These are phyloP conservation scores for Xylocampa areola DNA, from an alignment of 2,888 invertebrate species.

Conservation along the genomic window DNA sequence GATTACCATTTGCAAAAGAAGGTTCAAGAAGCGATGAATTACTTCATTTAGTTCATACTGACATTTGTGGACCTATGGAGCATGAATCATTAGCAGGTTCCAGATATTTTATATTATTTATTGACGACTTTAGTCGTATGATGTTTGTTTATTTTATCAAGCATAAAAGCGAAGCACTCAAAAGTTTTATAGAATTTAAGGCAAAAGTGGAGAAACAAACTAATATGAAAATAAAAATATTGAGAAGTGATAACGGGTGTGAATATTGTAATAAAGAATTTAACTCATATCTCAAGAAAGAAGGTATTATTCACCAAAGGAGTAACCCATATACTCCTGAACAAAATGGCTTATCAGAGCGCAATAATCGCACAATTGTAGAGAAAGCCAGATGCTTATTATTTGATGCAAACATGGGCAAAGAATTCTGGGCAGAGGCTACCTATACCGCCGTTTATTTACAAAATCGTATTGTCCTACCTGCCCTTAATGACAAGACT, in stretches of 20 bases:
- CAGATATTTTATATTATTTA: conserved; percentile 16
- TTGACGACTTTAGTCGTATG: conserved; percentile 11
- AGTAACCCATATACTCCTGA: conserved; percentile 28
- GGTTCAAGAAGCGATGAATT: conserved; percentile 4
- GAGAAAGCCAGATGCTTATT: conserved; percentile 20
- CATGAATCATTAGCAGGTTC: conserved; percentile 7
- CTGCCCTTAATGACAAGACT: too few relatives aligned
- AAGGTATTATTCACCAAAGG: conserved; percentile 16
- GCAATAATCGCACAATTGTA: conserved; percentile 21
- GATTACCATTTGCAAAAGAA: conserved; percentile 2
- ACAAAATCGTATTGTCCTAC: too few relatives aligned
- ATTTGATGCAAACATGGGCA: too few relatives aligned
- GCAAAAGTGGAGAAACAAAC: background rate
- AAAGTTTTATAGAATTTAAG: background rate
- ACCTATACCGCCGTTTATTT: too few relatives aligned
- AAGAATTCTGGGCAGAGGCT: too few relatives aligned
- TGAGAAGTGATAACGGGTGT: background rate
- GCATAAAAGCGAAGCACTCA: conserved; percentile 2
- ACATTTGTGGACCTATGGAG: conserved; percentile 24
- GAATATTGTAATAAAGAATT: background rate
- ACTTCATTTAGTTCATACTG: conserved; percentile 8
- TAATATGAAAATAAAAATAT: background rate
- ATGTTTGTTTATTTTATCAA: conserved; percentile 15
- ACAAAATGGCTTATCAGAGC: conserved; percentile 36
- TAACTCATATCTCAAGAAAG: background rate